Evolutionary conservation across 2,797 vertebrate genomes (phyloP).

Genomic region (Cercopithecus petaurista): DNA sequence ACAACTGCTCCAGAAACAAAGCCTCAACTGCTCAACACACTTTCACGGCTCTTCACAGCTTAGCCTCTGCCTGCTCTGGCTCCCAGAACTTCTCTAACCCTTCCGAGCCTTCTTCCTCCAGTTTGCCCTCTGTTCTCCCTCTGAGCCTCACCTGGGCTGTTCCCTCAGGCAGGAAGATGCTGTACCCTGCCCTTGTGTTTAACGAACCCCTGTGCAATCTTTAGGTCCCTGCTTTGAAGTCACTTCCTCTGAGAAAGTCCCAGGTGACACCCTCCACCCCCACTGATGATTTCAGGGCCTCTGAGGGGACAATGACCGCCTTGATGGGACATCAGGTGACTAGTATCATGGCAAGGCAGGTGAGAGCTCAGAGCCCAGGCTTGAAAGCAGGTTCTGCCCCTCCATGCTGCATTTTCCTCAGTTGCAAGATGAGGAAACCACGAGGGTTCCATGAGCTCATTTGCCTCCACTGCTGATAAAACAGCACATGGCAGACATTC

Average conservation of each 20-base stretch:
- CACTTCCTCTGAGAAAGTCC: background rate
- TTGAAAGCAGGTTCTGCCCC: background rate
- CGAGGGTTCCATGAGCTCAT: background rate
- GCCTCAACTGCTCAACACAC: background rate
- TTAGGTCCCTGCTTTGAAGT: background rate
- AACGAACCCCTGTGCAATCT: accelerated
- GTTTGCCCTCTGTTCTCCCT: background rate
- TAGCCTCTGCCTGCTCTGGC: background rate
- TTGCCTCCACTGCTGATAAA: accelerated
- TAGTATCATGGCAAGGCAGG: background rate
- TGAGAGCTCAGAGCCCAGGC: background rate
- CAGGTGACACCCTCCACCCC: background rate
- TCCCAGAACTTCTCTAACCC: background rate
- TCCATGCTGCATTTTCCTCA: background rate
- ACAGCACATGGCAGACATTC: background rate
- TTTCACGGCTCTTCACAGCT: background rate
- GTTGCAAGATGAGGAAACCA: background rate
- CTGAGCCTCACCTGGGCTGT: background rate
- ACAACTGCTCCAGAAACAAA: accelerated
- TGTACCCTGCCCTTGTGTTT: background rate
- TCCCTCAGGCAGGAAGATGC: too few species aligned
- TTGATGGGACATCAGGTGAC: background rate
- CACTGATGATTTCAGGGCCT: background rate
- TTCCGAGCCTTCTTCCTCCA: background rate
- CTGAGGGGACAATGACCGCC: background rate